Percentiles rank a stretch among this genome's conserved stretches.
Evolutionary conservation across 2,888 invertebrate genomes (phyloP).

Genomic region (Osedax fenrisi): DNA sequence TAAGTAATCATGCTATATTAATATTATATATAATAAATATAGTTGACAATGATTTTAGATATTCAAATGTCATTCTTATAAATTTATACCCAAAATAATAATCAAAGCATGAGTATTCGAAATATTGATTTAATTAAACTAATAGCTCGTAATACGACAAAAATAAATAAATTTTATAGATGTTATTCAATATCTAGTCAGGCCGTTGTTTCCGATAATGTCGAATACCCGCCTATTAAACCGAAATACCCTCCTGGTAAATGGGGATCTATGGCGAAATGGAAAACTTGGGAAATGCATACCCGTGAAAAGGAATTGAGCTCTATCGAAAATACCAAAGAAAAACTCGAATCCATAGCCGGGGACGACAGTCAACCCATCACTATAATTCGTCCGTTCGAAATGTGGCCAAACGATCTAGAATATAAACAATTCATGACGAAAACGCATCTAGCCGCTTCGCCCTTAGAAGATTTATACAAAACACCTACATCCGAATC

Average conservation of each 20-base stretch:
- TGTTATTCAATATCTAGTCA: background rate
- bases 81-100: too few relatives aligned
- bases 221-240: slow-evolving; percentile 42
- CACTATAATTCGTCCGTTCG: slow-evolving; percentile 22
- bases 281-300: slow-evolving; percentile 42
- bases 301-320: slow-evolving; percentile 35
- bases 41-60: background rate
- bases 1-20: too few relatives aligned
- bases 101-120: background rate
- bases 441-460: slow-evolving; percentile 61
- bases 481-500: slow-evolving; percentile 51
- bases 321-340: slow-evolving; percentile 34
- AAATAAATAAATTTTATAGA: background rate
- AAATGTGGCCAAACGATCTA: slow-evolving; percentile 50
- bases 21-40: background rate
- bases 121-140: background rate
- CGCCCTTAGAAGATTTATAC: slow-evolving; percentile 57
- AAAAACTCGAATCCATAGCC: slow-evolving; percentile 38
- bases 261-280: slow-evolving; percentile 41
- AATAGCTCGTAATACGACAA: background rate
- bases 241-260: slow-evolving; percentile 42
- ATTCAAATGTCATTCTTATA: background rate
- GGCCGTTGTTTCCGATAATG: background rate
- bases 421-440: slow-evolving; percentile 65
- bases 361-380: slow-evolving; percentile 25